Percentiles rank a stretch among this genome's conserved stretches.
Evolutionary conservation across 2,113 vertebrate species (phyloP).

Genomic region (Colaptes auratus): DNA sequence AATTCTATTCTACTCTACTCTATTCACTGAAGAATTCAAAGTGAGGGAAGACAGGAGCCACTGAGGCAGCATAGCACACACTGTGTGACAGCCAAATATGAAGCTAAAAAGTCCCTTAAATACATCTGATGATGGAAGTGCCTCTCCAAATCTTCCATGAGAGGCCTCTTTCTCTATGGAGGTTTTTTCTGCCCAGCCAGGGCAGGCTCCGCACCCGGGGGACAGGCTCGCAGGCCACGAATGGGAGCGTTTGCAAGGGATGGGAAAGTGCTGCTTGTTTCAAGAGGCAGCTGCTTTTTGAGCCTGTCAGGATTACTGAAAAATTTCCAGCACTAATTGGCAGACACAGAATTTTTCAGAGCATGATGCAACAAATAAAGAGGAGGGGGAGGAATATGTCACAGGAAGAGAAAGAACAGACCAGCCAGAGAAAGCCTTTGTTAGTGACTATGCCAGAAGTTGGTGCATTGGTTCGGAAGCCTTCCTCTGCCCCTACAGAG

Average conservation of each 20-base stretch:
- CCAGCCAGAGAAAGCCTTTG: not conserved
- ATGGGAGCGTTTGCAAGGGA: not conserved
- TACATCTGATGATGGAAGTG: not conserved
- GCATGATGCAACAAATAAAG: conserved; percentile 22
- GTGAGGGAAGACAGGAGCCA: not conserved
- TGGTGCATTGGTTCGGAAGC: not conserved
- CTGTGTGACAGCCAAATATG: fast-evolving
- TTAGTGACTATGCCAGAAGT: not conserved
- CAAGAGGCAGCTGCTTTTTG: not conserved
- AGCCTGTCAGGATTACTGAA: not conserved
- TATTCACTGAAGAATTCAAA: no score
- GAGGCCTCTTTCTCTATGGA: not conserved
- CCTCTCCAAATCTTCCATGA: not conserved
- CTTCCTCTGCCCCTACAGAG: not conserved
- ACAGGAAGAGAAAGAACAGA: not conserved
- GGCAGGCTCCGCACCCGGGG: not conserved
- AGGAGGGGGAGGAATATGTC: not conserved
- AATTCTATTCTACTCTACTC: no score
- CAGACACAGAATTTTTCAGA: not conserved
- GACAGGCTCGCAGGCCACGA: not conserved
- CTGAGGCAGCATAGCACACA: not conserved
- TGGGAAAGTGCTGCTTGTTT: not conserved
- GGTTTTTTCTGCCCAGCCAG: not conserved
- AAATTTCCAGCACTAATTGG: conserved; percentile 42
- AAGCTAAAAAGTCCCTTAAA: not conserved